phyloP scores from a whole-genome alignment of 2,888 invertebrate species.

The Orchestes rusci region DNA sequence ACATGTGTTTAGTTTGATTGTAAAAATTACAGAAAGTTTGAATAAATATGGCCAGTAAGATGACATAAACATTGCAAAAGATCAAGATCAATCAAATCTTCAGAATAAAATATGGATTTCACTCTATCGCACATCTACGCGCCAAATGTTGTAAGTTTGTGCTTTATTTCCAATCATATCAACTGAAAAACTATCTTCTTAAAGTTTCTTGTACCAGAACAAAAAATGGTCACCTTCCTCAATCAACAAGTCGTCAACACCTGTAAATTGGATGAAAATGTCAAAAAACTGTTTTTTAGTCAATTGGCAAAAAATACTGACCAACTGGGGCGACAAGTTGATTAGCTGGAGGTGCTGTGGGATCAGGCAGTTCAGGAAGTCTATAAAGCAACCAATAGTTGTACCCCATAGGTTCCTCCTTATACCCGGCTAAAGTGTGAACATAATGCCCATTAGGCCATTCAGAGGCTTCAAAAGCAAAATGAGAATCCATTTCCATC shows the following conservation, averaged over 20 bases:
- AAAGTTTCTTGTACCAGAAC: constrained; percentile 90
- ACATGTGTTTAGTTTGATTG: no score
- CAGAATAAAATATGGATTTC: no score
- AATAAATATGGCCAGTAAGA: no score
- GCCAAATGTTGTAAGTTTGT: no score
- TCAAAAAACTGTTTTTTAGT: neutral
- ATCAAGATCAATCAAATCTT: no score
- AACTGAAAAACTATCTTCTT: no score
- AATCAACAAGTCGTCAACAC: constrained; percentile 79
- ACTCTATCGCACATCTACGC: no score
- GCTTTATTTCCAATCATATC: no score
- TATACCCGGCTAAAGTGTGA: constrained; percentile 73
- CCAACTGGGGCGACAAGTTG: constrained; percentile 84
- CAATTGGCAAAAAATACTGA: constrained; percentile 44
- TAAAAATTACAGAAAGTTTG: no score
- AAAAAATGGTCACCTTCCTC: constrained; percentile 85
- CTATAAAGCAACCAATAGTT: constrained; percentile 86
- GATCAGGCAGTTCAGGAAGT: constrained; percentile 72
- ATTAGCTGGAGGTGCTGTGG: constrained; percentile 74
- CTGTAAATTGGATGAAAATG: constrained; percentile 43
- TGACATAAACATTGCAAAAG: no score
- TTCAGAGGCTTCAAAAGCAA: constrained; percentile 60
- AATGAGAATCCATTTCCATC: constrained; percentile 65
- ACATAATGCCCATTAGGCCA: constrained; percentile 93
- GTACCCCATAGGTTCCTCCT: constrained; percentile 77